Base-by-base conservation (phyloP, 2,113 vertebrate genomes). In the Myiagra hebetior region DNA sequence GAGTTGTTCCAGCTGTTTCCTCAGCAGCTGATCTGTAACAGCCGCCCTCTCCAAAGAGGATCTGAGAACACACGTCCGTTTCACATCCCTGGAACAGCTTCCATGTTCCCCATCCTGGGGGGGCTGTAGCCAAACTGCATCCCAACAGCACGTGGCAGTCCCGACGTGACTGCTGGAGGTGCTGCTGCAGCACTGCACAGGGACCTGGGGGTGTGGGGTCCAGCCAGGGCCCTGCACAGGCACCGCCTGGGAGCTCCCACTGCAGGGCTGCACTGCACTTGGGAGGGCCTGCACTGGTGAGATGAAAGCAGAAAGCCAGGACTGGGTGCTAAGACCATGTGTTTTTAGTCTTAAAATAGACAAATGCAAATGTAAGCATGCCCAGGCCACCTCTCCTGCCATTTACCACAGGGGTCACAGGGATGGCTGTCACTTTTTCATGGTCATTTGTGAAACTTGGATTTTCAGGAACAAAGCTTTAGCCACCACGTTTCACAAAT, bases 161-260 rank as follows among this genome's bases (percentile, higher is more conserved):
- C 31, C 2, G 0, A 30, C 19, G 24, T 0, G 9, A 15, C 60
- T 60, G 49, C 78, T 49, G 3, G 3, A 28, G 62, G 44, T 31
- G 5, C 2, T 31, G n/a, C 14, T 16, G 18, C 39, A n/a, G 74
- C 46, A 15, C 28, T 0, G 22, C 49, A 11, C n/a, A 24, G 23
- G 42, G 17, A 19, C 3, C 1, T 2, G 27, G 31, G 33, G 14
- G 2, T 15, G 5, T n/a, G 1, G 12, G 16, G 35, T 21, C 4
- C 28, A 21, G 44, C 1, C 0, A 33, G 19, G 18, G 23, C 4
- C 22, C 35, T 0, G 0, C 16, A 24, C 13, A 7, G 18, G 70
- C 15, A 4, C 26, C 42, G 63, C 47, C 67, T 0, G 20, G 68
- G 42, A 70, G 50, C 60, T 50, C 16, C 55, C 0, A 1, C 6